These are phyloP conservation scores for Sinocyclocheilus maitianheensis DNA, from an alignment of 2,113 vertebrate genomes.

Conservation along the genomic window DNA sequence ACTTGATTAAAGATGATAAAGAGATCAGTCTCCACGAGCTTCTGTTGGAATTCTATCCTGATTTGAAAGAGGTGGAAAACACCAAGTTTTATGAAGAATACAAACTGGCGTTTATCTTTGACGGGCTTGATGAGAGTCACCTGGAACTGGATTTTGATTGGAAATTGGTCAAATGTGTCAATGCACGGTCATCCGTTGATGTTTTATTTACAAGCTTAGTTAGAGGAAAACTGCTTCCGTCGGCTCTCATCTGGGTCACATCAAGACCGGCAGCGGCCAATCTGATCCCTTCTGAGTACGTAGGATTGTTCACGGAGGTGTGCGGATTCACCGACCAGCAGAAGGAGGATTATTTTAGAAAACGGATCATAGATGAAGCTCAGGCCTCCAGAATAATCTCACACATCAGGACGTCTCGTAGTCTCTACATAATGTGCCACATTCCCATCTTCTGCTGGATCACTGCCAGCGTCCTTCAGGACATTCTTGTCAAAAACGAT, in stretches of 20 bases:
- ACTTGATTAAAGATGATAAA: conserved; percentile 48
- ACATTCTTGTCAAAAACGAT: neutral
- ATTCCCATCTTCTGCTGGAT: conserved; percentile 64
- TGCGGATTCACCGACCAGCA: conserved; percentile 57
- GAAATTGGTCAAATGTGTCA: neutral
- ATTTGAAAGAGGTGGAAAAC: conserved; percentile 31
- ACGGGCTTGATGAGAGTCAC: conserved; percentile 55
- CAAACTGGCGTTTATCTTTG: conserved; percentile 49
- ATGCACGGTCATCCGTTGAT: conserved; percentile 24
- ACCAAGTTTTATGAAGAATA: conserved; percentile 12
- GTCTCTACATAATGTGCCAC: conserved; percentile 42
- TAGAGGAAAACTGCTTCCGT: conserved; percentile 46
- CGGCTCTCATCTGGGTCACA: conserved; percentile 54
- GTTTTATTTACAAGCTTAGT: conserved; percentile 48
- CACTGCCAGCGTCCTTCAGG: conserved; percentile 50
- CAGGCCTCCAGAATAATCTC: conserved; percentile 35
- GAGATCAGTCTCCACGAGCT: conserved; percentile 52
- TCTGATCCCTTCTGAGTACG: conserved; percentile 43
- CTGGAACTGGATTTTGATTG: conserved; percentile 41
- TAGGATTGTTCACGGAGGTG: conserved; percentile 57
- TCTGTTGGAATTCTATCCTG: conserved; percentile 45
- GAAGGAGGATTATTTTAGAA: conserved; percentile 62
- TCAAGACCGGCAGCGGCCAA: conserved; percentile 51
- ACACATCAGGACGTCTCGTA: conserved; percentile 48
- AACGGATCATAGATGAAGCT: conserved; percentile 42